Conservation (phyloP, 2,888 invertebrate species). For the Sycophila texana region DNA sequence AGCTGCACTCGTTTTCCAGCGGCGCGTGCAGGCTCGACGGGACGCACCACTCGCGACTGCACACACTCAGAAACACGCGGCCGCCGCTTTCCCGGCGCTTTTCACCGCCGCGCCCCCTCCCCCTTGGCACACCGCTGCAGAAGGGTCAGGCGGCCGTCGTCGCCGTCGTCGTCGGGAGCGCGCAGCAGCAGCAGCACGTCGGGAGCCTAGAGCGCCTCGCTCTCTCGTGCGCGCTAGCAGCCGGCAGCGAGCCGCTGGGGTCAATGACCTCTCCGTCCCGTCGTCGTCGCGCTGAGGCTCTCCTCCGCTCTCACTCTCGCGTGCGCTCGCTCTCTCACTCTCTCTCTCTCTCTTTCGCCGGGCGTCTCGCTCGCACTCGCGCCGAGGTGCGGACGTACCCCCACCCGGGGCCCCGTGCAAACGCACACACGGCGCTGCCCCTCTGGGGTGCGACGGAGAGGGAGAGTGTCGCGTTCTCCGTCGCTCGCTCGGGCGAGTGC, state of each 20-base stretch:
- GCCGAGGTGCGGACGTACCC: background rate
- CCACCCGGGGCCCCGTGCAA: background rate
- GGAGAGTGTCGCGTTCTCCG: background rate
- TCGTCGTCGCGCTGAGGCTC: slow-evolving; percentile 62
- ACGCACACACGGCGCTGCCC: background rate
- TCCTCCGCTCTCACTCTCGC: slow-evolving; percentile 42
- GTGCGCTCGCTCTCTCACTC: slow-evolving; percentile 39
- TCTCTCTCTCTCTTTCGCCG: slow-evolving; percentile 38
- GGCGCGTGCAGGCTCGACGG: no score
- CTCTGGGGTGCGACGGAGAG: background rate
- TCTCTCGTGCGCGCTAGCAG: slow-evolving; percentile 73
- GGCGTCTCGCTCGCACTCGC: background rate
- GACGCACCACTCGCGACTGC: no score
- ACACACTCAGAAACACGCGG: no score
- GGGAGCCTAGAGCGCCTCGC: slow-evolving; percentile 64
- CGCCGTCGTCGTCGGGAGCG: slow-evolving; percentile 62
- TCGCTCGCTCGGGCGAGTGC: slow-evolving; percentile 18
- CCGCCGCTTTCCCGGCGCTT: background rate
- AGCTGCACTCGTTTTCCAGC: no score
- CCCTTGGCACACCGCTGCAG: slow-evolving; percentile 6
- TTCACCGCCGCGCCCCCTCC: background rate
- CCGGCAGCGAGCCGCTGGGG: slow-evolving; percentile 75
- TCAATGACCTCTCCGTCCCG: slow-evolving; percentile 74
- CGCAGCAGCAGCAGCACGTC: slow-evolving; percentile 61
- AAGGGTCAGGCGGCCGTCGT: slow-evolving; percentile 64